These are phyloP conservation scores for Pteronotus mesoamericanus DNA, from an alignment of 2,797 vertebrate genomes.

Conservation along the genomic window DNA sequence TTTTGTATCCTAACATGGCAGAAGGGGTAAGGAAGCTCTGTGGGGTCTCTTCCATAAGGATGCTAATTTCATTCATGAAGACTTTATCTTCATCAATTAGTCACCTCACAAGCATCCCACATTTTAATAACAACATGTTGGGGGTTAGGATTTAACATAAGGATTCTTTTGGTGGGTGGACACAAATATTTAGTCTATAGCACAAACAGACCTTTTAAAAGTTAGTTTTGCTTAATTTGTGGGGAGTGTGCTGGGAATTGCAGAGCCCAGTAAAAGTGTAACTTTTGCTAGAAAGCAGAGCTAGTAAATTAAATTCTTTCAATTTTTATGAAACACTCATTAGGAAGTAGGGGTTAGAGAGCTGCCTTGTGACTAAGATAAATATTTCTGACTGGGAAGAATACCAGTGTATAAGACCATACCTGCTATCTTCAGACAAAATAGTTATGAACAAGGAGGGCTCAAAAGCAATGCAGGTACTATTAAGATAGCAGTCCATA, in stretches of 20 bases:
- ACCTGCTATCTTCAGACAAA: background rate
- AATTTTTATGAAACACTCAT: background rate
- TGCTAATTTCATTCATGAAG: background rate
- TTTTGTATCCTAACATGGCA: background rate
- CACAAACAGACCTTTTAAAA: background rate
- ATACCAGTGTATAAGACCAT: background rate
- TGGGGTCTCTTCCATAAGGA: background rate
- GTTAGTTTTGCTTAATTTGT: background rate
- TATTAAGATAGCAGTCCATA: background rate
- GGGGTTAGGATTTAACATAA: background rate
- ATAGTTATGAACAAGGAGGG: background rate
- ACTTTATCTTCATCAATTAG: background rate
- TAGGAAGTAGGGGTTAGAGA: background rate
- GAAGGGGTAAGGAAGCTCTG: background rate
- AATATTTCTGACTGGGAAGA: background rate
- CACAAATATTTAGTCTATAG: background rate
- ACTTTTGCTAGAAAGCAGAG: background rate
- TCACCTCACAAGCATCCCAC: background rate
- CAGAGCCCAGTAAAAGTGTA: background rate
- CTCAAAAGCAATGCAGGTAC: background rate
- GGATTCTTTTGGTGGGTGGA: background rate
- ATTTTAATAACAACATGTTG: background rate
- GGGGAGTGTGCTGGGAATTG: background rate
- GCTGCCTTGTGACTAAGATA: background rate
- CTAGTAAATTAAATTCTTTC: slow-evolving; percentile 17